phyloP scores from a whole-genome alignment of 2,888 invertebrate genomes.

The Junonia oenone region DNA sequence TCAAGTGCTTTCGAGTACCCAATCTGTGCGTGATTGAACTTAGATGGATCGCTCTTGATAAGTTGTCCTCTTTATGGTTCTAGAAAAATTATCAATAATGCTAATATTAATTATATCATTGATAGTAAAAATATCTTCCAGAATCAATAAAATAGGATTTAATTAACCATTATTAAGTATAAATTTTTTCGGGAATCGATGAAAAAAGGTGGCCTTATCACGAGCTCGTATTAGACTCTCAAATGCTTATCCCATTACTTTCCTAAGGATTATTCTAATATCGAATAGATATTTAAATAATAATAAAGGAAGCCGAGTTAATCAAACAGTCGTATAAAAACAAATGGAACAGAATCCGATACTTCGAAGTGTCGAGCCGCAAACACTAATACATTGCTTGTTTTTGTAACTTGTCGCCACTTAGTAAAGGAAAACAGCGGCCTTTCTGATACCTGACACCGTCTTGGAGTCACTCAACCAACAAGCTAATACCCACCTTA shows the following conservation, averaged over 20 bases:
- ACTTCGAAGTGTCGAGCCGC: constrained; percentile 38
- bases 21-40: background rate
- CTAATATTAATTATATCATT: background rate
- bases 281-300: background rate
- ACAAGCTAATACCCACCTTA: constrained; percentile 18
- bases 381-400: constrained; percentile 57
- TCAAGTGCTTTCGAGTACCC: background rate
- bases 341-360: constrained; percentile 38
- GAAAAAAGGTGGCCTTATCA: background rate
- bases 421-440: constrained; percentile 46
- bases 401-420: constrained; percentile 70
- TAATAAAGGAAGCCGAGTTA: constrained; percentile 7
- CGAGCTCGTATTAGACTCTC: background rate
- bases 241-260: background rate
- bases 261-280: background rate
- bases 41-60: background rate
- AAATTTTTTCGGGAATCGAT: background rate
- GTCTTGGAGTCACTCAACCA: background rate
- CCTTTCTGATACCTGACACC: constrained; percentile 57
- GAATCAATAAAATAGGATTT: background rate
- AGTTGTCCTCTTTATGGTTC: background rate
- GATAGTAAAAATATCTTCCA: background rate
- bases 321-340: constrained; percentile 19
- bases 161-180: background rate
- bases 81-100: background rate